phyloP scores from a whole-genome alignment of 2,113 vertebrate species.

The Cettia cetti region DNA sequence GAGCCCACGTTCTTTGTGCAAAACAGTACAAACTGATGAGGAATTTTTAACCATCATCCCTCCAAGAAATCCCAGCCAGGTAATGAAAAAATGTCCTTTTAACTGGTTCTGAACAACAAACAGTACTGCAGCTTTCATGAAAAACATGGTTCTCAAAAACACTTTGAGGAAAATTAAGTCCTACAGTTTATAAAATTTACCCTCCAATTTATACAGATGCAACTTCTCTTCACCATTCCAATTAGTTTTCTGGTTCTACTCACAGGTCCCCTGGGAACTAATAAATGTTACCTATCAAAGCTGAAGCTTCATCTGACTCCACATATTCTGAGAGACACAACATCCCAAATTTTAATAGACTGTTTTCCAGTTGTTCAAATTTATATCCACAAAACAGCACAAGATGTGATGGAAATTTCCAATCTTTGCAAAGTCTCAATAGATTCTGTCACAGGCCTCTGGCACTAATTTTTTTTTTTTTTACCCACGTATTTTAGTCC shows the following conservation, averaged over 20 bases:
- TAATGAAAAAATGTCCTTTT: not conserved
- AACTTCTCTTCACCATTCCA: not conserved
- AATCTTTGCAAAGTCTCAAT: not conserved
- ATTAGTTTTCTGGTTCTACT: not conserved
- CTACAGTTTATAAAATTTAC: not conserved
- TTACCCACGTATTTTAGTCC: not conserved
- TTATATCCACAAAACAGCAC: not conserved
- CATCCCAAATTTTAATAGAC: not conserved
- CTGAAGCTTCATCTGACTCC: not conserved
- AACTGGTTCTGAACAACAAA: not conserved
- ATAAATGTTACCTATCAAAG: not conserved
- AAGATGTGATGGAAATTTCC: not conserved
- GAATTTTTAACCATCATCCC: not conserved
- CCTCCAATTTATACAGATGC: not conserved
- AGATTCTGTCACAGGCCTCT: not conserved
- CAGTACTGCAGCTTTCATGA: not conserved
- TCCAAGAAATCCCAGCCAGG: not conserved
- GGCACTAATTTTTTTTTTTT: not conserved
- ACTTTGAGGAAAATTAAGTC: not conserved
- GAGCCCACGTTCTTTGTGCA: not conserved
- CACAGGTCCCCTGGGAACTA: not conserved
- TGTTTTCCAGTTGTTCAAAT: not conserved
- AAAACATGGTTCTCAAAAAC: not conserved
- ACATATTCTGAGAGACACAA: not conserved
- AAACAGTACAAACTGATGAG: not conserved